Evolutionary conservation across 2,797 vertebrate species (phyloP).

Genomic region (Cottoperca gobio): DNA sequence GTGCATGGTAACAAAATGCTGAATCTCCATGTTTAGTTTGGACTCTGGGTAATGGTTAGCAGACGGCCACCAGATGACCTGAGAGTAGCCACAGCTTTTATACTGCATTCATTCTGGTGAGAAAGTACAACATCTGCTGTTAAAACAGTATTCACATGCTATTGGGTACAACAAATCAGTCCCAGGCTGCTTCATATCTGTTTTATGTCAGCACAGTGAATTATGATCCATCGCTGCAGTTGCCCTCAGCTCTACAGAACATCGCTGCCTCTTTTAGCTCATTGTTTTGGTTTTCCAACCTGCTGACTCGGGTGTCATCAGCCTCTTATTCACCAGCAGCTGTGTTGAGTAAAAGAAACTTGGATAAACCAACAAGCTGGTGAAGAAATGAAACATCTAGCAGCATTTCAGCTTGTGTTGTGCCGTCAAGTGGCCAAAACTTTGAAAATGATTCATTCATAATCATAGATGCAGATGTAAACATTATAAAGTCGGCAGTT

Average conservation of each 20-base stretch:
- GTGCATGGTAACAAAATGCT: conserved; percentile 9
- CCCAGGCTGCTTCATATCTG: background rate
- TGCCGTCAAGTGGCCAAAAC: background rate
- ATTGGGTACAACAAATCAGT: background rate
- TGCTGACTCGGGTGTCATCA: background rate
- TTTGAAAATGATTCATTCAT: background rate
- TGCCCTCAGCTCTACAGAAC: background rate
- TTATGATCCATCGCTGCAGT: background rate
- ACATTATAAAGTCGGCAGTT: background rate
- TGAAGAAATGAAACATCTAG: background rate
- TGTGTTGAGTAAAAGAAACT: background rate
- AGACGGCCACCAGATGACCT: conserved; percentile 31
- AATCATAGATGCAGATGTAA: background rate
- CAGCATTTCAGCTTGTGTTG: background rate
- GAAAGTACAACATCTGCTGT: conserved; percentile 21
- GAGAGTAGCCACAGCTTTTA: conserved; percentile 9
- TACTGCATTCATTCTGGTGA: background rate
- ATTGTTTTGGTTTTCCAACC: background rate
- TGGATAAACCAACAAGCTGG: background rate
- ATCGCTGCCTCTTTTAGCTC: background rate
- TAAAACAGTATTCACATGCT: background rate
- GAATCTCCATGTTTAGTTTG: conserved; percentile 19
- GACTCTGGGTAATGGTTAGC: conserved; percentile 21
- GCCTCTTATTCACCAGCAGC: background rate
- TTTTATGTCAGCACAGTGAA: background rate